A percentile compares a stretch with the other conserved stretches of the same genome.
phyloP scores from a whole-genome alignment of 2,113 vertebrate genomes.

The Ophiodon elongatus region DNA sequence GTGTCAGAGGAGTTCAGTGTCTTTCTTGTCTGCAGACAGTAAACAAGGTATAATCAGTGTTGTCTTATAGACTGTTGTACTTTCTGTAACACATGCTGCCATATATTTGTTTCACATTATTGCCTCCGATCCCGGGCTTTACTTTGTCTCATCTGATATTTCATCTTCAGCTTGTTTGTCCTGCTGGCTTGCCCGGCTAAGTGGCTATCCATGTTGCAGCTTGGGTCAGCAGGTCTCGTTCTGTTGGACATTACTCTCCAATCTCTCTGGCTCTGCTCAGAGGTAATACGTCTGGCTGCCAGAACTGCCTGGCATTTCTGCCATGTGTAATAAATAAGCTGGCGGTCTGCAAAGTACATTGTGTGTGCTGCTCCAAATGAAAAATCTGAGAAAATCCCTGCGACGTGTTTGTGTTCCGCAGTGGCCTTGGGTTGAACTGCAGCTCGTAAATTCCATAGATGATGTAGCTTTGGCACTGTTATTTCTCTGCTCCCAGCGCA shows the following conservation, averaged over 20 bases:
- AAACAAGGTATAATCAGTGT: conserved; percentile 50
- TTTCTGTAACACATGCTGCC: conserved; percentile 45
- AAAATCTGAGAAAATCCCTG: conserved; percentile 81
- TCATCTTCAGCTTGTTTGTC: conserved; percentile 61
- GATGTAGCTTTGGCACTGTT: conserved; percentile 83
- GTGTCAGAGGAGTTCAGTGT: conserved; percentile 36
- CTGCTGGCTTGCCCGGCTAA: conserved; percentile 63
- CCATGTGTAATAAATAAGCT: conserved; percentile 85
- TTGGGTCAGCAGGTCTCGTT: conserved; percentile 76
- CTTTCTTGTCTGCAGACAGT: conserved; percentile 34
- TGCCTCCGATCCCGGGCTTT: conserved; percentile 57
- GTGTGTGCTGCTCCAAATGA: conserved; percentile 80
- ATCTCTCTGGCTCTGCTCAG: conserved; percentile 76
- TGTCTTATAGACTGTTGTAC: conserved; percentile 58
- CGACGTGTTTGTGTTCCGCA: conserved; percentile 84
- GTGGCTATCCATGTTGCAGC: conserved; percentile 72
- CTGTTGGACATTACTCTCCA: conserved; percentile 76
- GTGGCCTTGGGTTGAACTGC: conserved; percentile 83
- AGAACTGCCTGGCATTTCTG: conserved; percentile 81
- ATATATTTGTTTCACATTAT: conserved; percentile 65
- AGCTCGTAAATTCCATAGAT: conserved; percentile 85
- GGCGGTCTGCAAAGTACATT: conserved; percentile 74
- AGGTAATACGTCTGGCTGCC: conserved; percentile 80
- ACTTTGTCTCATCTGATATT: conserved; percentile 56
- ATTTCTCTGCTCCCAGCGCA: conserved; percentile 74